These are phyloP conservation scores for Coelogynopora nodosa DNA, from an alignment of 2,888 invertebrate species.

Conservation along the genomic window DNA sequence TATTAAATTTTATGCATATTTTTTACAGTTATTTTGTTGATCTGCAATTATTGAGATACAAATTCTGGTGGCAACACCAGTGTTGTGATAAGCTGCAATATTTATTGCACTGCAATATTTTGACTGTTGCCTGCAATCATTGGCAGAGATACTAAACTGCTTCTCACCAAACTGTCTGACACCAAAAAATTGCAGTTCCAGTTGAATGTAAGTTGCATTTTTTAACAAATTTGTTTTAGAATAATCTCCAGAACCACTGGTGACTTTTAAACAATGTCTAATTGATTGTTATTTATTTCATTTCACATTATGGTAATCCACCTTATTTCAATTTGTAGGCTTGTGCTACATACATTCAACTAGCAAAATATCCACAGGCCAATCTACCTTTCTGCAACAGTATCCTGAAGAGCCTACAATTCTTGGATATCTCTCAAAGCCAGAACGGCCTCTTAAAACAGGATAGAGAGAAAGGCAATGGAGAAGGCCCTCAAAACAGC, in stretches of 20 bases:
- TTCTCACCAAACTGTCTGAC: conserved; percentile 2
- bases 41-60: too few species aligned
- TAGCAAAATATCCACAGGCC: background rate
- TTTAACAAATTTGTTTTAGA: background rate
- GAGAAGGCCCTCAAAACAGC: conserved; percentile 24
- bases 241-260: background rate
- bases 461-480: conserved; percentile 1
- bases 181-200: background rate
- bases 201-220: background rate
- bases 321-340: background rate
- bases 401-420: background rate
- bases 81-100: too few species aligned
- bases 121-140: too few species aligned
- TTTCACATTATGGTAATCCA: background rate
- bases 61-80: too few species aligned
- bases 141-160: background rate
- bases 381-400: background rate
- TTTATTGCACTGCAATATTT: too few species aligned
- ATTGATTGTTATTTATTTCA: background rate
- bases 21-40: too few species aligned
- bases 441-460: too few species aligned
- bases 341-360: background rate
- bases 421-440: background rate
- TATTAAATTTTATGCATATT: too few species aligned
- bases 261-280: background rate